Evolutionary conservation across 1,140 invertebrate genomes (phyloP).

Genomic region (Halotydeus destructor): DNA sequence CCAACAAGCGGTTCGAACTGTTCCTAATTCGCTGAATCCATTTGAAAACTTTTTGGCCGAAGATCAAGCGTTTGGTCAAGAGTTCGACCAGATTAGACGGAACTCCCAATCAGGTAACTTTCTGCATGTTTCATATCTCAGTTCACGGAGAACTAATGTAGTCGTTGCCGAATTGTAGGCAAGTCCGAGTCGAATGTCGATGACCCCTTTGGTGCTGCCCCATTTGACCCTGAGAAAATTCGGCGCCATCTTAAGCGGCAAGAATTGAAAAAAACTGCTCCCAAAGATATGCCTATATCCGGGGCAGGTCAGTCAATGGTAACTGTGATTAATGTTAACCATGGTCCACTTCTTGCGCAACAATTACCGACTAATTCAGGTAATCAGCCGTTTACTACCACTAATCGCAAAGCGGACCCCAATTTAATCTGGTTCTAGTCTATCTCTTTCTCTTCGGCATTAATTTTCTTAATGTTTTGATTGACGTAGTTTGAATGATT

Average conservation of each 20-base stretch:
- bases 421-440: neutral
- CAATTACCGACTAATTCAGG: neutral
- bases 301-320: neutral
- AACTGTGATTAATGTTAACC: neutral
- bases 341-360: neutral
- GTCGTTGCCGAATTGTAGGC: no score
- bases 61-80: slow-evolving; percentile 61
- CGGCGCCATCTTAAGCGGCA: slow-evolving; percentile 2
- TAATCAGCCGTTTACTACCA: neutral
- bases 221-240: slow-evolving; percentile 37
- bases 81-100: slow-evolving; percentile 60
- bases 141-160: no score
- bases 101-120: slow-evolving; percentile 57
- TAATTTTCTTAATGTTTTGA: no score
- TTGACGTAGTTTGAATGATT: no score
- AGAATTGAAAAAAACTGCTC: neutral
- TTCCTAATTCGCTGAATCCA: slow-evolving; percentile 41
- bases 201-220: slow-evolving; percentile 57
- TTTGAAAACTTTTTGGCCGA: slow-evolving; percentile 53
- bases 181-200: no score
- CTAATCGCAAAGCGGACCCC: neutral
- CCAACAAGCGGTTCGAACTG: no score
- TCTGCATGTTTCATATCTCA: no score
- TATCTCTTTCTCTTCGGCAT: neutral
- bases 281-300: neutral